A percentile compares a stretch with the other conserved stretches of the same genome.
These are phyloP conservation scores for Heteronetta atricapilla DNA, from an alignment of 2,113 vertebrate genomes.

Conservation along the genomic window DNA sequence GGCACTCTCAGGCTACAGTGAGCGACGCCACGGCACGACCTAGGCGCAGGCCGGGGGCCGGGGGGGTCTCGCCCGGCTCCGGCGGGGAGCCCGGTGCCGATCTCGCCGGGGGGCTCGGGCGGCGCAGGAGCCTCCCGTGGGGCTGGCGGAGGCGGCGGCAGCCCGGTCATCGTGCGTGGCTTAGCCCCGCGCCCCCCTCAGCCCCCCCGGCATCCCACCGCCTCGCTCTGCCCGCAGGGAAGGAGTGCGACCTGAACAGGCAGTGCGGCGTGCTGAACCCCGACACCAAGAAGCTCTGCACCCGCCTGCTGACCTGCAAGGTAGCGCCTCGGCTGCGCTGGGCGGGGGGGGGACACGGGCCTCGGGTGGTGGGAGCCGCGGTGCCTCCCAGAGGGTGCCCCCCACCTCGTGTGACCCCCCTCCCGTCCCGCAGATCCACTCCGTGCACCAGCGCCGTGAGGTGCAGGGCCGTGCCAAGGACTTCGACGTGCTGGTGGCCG, in stretches of 20 bases:
- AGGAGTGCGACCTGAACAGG: slow-evolving; percentile 91
- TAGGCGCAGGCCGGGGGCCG: not conserved
- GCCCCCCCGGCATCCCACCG: not conserved
- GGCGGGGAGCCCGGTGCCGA: not conserved
- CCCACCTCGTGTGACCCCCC: not conserved
- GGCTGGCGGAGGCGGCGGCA: not conserved
- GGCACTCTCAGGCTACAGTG: not conserved
- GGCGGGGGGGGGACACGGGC: no score
- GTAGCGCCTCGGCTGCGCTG: slow-evolving; percentile 66
- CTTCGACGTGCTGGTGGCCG: slow-evolving; percentile 91
- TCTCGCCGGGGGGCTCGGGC: no score
- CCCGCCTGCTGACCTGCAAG: slow-evolving; percentile 94
- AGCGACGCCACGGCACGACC: not conserved
- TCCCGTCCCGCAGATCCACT: slow-evolving; percentile 84
- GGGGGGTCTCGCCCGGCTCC: not conserved
- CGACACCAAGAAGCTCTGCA: slow-evolving; percentile 92
- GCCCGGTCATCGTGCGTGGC: no score
- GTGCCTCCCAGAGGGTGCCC: not conserved
- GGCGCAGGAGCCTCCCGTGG: not conserved
- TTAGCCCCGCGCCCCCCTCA: not conserved
- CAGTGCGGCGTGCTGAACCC: slow-evolving; percentile 93
- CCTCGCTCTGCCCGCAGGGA: slow-evolving; percentile 75
- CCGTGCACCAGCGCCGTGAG: slow-evolving; percentile 90
- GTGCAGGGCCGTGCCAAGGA: slow-evolving; percentile 89
- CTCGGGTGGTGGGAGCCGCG: not conserved